Evolutionary conservation across 2,888 invertebrate genomes (phyloP).

Genomic region (Pachycephus smyrnensis): DNA sequence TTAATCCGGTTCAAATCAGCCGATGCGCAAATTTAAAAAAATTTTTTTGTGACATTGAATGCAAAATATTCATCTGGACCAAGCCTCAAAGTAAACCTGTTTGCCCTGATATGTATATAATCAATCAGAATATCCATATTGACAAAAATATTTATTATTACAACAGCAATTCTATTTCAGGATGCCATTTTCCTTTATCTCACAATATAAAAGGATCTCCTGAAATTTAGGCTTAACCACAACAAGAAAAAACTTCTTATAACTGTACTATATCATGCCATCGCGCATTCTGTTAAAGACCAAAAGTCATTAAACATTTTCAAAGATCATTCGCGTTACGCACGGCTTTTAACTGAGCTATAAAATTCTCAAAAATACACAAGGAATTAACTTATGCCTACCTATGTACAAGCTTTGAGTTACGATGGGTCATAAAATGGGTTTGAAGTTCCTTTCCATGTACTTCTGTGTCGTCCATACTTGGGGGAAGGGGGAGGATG

Average conservation of each 20-base stretch:
- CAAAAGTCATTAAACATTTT: background rate
- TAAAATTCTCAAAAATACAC: background rate
- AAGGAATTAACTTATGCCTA: background rate
- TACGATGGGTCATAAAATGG: background rate
- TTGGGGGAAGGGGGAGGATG: background rate
- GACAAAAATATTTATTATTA: background rate
- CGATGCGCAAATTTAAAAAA: too few relatives aligned
- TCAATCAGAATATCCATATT: background rate
- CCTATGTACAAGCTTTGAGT: background rate
- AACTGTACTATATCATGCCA: background rate
- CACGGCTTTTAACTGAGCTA: background rate
- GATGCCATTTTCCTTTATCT: background rate
- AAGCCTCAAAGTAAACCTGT: too few relatives aligned
- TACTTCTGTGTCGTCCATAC: background rate
- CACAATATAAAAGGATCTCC: background rate
- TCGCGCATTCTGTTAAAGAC: background rate
- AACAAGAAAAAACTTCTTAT: background rate
- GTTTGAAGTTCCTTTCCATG: background rate
- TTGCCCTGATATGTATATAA: too few relatives aligned
- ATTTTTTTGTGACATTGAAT: too few relatives aligned
- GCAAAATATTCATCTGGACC: too few relatives aligned
- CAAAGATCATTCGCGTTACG: background rate
- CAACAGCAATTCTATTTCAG: background rate
- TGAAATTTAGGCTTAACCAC: background rate
- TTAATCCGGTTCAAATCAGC: too few relatives aligned